These are phyloP conservation scores for Pammene fasciana DNA, from an alignment of 2,888 invertebrate species.

Conservation along the genomic window DNA sequence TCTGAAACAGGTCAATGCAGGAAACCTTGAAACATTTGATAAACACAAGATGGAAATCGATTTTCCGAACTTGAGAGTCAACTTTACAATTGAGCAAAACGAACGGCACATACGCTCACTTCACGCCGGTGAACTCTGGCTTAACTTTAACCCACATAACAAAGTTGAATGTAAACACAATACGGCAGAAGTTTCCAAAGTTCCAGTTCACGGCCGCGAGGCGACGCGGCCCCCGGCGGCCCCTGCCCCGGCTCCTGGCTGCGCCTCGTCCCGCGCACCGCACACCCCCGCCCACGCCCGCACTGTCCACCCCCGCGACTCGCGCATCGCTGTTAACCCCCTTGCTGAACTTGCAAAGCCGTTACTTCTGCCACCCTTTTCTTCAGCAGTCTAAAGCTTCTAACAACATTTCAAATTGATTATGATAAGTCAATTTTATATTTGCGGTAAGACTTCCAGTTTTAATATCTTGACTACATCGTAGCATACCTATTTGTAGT, in stretches of 20 bases:
- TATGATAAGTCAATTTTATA: neutral
- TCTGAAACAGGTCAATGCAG: slow-evolving; percentile 24
- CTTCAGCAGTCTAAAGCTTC: slow-evolving; percentile 37
- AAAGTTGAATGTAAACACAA: slow-evolving; percentile 84
- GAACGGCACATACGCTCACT: slow-evolving; percentile 64
- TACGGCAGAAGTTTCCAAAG: slow-evolving; percentile 80
- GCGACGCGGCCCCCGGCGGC: slow-evolving; percentile 56
- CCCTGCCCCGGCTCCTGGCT: slow-evolving; percentile 46
- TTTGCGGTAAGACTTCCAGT: neutral
- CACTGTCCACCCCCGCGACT: slow-evolving; percentile 45
- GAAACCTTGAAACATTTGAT: slow-evolving; percentile 79
- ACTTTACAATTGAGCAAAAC: slow-evolving; percentile 78
- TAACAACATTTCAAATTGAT: slow-evolving; percentile 29
- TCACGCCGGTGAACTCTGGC: slow-evolving; percentile 79
- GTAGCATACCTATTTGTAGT: no score
- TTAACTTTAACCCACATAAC: slow-evolving; percentile 84
- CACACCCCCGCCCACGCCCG: slow-evolving; percentile 47
- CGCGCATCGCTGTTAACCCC: slow-evolving; percentile 38
- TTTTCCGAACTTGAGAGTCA: slow-evolving; percentile 76
- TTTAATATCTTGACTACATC: neutral
- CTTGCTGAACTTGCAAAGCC: slow-evolving; percentile 41
- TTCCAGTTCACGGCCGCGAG: slow-evolving; percentile 81
- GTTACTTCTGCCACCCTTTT: slow-evolving; percentile 43
- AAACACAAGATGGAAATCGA: slow-evolving; percentile 82
- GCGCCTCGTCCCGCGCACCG: slow-evolving; percentile 40